Conservation (phyloP, 2,888 invertebrate species). For the Mayetiola destructor region DNA sequence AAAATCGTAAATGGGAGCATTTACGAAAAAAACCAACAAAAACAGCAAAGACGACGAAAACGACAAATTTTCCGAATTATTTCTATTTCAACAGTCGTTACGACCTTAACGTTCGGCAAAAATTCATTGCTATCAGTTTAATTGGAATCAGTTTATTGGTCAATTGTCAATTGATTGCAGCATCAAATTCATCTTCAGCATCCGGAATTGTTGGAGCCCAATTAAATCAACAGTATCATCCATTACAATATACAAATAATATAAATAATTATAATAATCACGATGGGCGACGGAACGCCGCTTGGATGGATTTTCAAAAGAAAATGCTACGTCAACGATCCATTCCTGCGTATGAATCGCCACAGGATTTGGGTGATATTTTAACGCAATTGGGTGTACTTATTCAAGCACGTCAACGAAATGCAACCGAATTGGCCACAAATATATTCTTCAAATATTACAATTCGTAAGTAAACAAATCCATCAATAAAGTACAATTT, state of each 20-base stretch:
- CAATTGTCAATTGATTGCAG: neutral
- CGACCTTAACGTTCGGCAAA: neutral
- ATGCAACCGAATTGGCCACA: constrained; percentile 8
- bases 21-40: no score
- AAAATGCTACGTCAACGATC: neutral
- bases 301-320: neutral
- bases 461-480: constrained; percentile 8
- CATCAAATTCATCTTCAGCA: neutral
- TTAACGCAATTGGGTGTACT: neutral
- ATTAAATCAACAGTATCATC: neutral
- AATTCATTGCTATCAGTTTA: neutral
- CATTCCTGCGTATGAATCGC: neutral
- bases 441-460: constrained; percentile 8
- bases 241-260: no score
- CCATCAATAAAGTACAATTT: no score
- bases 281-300: no score
- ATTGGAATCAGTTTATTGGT: neutral
- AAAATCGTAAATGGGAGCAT: no score
- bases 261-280: no score
- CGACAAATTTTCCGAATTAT: neutral
- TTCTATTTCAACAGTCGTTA: neutral
- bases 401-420: constrained; percentile 1
- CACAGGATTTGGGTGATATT: neutral
- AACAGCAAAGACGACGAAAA: neutral
- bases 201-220: neutral